Conservation (phyloP, 2,113 vertebrate species). For the Stercorarius parasiticus region DNA sequence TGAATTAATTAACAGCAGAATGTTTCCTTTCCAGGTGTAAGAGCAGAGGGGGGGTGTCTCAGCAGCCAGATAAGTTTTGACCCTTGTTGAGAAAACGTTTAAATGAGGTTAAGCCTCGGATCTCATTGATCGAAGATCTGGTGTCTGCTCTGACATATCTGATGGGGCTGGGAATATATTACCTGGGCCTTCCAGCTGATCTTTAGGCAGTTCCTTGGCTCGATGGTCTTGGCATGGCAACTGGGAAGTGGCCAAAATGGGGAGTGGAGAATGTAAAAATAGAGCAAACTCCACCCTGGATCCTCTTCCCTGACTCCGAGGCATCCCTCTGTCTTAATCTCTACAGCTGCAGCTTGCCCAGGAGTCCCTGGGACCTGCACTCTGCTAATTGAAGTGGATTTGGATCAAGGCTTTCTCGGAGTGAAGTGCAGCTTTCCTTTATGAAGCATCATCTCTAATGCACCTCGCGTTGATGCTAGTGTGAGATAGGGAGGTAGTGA, state of each 20-base stretch:
- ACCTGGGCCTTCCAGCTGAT: not conserved
- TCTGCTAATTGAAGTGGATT: conserved; percentile 51
- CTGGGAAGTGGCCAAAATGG: not conserved
- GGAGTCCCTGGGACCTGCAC: conserved; percentile 21
- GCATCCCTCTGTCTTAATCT: conserved; percentile 2
- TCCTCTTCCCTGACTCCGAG: not conserved
- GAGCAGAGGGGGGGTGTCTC: not conserved
- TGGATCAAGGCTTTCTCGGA: conserved; percentile 23
- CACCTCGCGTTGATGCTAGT: not conserved
- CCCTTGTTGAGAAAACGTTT: conserved; percentile 58
- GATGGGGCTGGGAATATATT: conserved; percentile 17
- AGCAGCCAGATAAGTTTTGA: conserved; percentile 69
- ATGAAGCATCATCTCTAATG: not conserved
- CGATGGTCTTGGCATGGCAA: not conserved
- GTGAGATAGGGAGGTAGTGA: not conserved
- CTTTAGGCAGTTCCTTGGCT: not conserved
- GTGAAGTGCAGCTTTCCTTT: conserved; percentile 13
- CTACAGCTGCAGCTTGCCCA: conserved; percentile 10
- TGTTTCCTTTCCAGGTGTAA: conserved; percentile 53
- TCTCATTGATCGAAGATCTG: not conserved
- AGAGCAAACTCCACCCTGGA: not conserved
- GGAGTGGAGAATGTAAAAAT: not conserved
- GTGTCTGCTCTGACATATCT: conserved; percentile 38
- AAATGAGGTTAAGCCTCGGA: conserved; percentile 56
- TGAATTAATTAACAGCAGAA: conserved; percentile 74